These are phyloP conservation scores for Tinamus guttatus DNA, from an alignment of 2,113 vertebrate species.

Conservation along the genomic window DNA sequence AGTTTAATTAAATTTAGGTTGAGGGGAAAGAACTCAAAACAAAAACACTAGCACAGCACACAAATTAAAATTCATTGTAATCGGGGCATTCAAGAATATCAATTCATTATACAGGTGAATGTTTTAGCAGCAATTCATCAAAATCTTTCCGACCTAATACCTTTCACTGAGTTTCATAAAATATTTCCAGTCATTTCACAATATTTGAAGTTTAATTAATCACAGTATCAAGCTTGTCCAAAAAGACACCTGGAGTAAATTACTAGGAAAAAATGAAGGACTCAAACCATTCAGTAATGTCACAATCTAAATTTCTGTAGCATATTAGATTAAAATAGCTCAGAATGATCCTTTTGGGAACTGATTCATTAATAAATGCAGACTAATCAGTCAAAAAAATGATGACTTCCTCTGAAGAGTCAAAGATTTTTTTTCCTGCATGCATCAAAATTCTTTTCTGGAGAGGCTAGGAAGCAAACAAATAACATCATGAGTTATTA, in stretches of 20 bases:
- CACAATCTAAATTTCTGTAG: not conserved
- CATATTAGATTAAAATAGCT: constrained; percentile 9
- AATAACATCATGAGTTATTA: not conserved
- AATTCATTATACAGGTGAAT: constrained; percentile 43
- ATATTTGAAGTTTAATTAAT: constrained; percentile 62
- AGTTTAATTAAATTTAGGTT: constrained; percentile 56
- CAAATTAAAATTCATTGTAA: constrained; percentile 49
- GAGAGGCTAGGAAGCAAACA: not conserved
- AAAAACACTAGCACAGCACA: not conserved
- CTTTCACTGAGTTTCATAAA: constrained; percentile 16
- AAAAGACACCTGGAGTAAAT: constrained; percentile 22
- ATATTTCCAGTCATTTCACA: constrained; percentile 47
- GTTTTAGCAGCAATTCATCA: constrained; percentile 56
- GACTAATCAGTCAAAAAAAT: constrained; percentile 14
- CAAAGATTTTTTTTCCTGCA: not conserved
- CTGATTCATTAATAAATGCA: constrained; percentile 13
- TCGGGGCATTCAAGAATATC: constrained; percentile 23
- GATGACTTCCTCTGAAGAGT: not conserved
- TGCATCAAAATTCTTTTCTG: not conserved
- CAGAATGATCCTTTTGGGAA: not conserved
- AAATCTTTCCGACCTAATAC: constrained; percentile 32
- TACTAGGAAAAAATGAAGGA: not conserved
- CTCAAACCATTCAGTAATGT: constrained; percentile 2
- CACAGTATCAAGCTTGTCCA: constrained; percentile 35
- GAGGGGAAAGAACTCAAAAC: constrained; percentile 24